These are phyloP conservation scores for Drosophila triauraria DNA, from an alignment of 1,140 invertebrate species.

Conservation along the genomic window DNA sequence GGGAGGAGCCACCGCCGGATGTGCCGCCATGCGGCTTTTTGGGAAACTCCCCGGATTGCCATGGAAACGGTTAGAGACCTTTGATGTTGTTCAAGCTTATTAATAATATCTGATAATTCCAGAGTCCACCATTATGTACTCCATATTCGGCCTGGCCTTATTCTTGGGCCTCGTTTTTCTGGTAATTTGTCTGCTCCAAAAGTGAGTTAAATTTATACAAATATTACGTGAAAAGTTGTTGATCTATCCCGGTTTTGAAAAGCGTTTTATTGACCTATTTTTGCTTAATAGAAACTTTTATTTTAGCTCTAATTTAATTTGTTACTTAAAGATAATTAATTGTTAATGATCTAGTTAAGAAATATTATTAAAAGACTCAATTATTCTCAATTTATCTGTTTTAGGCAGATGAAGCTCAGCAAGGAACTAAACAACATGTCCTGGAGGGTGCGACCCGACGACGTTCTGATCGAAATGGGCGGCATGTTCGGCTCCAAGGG, in stretches of 20 bases:
- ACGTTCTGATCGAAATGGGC: slow-evolving; percentile 91
- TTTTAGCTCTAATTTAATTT: too few relatives aligned
- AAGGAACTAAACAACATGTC: slow-evolving; percentile 94
- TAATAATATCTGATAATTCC: slow-evolving; percentile 48
- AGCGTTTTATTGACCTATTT: too few relatives aligned
- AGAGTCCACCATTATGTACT: slow-evolving; percentile 90
- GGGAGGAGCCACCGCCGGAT: slow-evolving; percentile 89
- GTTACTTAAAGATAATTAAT: too few relatives aligned
- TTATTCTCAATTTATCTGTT: background rate
- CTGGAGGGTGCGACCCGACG: slow-evolving; percentile 93
- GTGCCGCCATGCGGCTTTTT: slow-evolving; percentile 92
- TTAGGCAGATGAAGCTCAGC: slow-evolving; percentile 91
- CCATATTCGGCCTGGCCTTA: slow-evolving; percentile 88
- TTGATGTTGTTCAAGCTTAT: background rate
- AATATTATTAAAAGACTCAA: too few relatives aligned
- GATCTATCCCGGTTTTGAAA: background rate
- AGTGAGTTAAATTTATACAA: slow-evolving; percentile 86
- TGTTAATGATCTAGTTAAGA: too few relatives aligned
- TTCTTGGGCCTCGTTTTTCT: slow-evolving; percentile 88
- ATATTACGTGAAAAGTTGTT: background rate
- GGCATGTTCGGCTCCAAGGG: slow-evolving; percentile 90
- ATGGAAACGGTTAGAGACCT: slow-evolving; percentile 86
- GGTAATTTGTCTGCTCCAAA: slow-evolving; percentile 88
- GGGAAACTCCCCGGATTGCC: slow-evolving; percentile 90
- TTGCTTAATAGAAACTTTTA: too few relatives aligned